A percentile compares a stretch with the other conserved stretches of the same genome.
These are phyloP conservation scores for Dryomyza anilis DNA, from an alignment of 2,888 invertebrate species.

Conservation along the genomic window DNA sequence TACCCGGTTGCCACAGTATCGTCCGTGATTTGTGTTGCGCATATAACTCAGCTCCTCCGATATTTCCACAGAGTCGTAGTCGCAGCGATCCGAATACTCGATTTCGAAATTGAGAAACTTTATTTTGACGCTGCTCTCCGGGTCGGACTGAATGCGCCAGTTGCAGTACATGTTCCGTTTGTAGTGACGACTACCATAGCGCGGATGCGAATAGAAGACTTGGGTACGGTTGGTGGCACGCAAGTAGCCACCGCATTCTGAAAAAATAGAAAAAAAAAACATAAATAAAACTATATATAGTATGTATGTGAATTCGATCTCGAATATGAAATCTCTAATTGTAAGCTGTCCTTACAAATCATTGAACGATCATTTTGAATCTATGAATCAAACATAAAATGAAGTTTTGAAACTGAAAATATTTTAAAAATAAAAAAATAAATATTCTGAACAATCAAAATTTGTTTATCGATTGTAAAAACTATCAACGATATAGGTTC, in stretches of 20 bases:
- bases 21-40: slow-evolving; percentile 70
- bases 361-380: too few species aligned
- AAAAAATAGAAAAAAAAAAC: slow-evolving; percentile 36
- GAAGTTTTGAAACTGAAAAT: too few species aligned
- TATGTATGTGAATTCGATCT: neutral
- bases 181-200: slow-evolving; percentile 88
- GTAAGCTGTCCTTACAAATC: too few species aligned
- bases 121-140: slow-evolving; percentile 80
- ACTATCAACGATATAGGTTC: too few species aligned
- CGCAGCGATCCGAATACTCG: slow-evolving; percentile 90
- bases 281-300: neutral
- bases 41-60: slow-evolving; percentile 78
- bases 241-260: slow-evolving; percentile 93
- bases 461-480: too few species aligned
- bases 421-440: too few species aligned
- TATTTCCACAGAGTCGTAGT: slow-evolving; percentile 92
- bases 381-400: too few species aligned
- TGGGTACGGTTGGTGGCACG: slow-evolving; percentile 78
- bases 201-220: slow-evolving; percentile 92
- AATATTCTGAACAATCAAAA: too few species aligned
- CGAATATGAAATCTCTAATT: too few species aligned
- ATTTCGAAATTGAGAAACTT: slow-evolving; percentile 74
- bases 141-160: slow-evolving; percentile 89
- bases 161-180: slow-evolving; percentile 89
- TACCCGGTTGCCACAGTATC: slow-evolving; percentile 86